Evolutionary conservation across 2,888 invertebrate species (phyloP), one percentile per base, ranked within the genome.

Genomic region (Xylocampa areola): DNA sequence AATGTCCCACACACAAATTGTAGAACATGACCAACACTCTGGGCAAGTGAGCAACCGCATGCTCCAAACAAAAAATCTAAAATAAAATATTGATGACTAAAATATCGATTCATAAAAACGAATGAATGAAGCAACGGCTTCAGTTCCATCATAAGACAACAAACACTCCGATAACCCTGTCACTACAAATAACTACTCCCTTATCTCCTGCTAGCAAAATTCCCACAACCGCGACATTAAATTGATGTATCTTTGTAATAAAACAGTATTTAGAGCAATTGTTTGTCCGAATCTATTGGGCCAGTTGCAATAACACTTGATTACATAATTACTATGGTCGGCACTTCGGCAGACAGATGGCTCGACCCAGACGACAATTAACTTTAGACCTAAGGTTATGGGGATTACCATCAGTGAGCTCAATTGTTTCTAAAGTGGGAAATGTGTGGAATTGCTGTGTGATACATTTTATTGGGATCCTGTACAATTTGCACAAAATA

Each of bases 241-340:
- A 58, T 68, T 66, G 62, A 68, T 45, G 50, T 40, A 62, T 39
- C n/a, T 2, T 11, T 1, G 21, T 17, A 14, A 61, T 65, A 65
- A 55, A 44, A 49, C 41, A 19, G 7, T 41, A 47, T 53, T 52
- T 44, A 61, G 60, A 33, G 49, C 48, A 60, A 61, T 57, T 36
- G 60, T 33, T 36, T 19, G 40, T 27, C 17, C 36, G 45, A 66
- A 69, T 72, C 76, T 70, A 73, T 71, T 65, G 52, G 62, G 35
- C 54, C 41, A 65, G 60, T 61, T 65, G 68, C 65, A 62, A 70
- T 73, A 58, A 63, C 52, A 19, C 54, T 65, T 71, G 45, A 78
- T 81, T 75, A 53, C 45, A 52, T 80, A 80, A 81, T 81, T 70
- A 74, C 67, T 71, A n/a, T n/a, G 57, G 14, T 19, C 41, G 50